Evolutionary conservation across 2,797 vertebrate genomes (phyloP).

Genomic region (Furcifer pardalis): DNA sequence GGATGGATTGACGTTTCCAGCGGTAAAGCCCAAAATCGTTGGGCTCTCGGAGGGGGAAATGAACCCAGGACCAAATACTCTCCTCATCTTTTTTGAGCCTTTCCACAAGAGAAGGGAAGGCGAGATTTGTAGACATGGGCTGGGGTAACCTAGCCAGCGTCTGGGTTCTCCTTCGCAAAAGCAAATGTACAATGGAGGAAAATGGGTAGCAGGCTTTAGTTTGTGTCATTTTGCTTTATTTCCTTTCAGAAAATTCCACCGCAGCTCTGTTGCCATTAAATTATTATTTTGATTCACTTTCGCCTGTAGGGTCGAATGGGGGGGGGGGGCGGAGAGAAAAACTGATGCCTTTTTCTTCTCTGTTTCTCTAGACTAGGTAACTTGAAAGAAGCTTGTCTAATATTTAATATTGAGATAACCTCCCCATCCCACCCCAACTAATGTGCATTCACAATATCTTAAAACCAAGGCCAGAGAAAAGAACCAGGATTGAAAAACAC

Average conservation of each 20-base stretch:
- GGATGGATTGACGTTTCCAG: no score
- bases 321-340: background rate
- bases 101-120: slow-evolving; percentile 26
- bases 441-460: slow-evolving; percentile 77
- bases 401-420: slow-evolving; percentile 69
- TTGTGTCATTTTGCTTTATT: slow-evolving; percentile 14
- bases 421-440: slow-evolving; percentile 48
- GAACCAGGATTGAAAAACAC: slow-evolving; percentile 70
- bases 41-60: no score
- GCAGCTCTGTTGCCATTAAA: slow-evolving; percentile 18
- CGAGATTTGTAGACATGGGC: background rate
- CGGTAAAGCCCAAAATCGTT: background rate
- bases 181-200: slow-evolving; percentile 39
- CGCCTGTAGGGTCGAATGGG: slow-evolving; percentile 54
- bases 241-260: slow-evolving; percentile 48
- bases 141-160: slow-evolving; percentile 28
- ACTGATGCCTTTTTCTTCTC: background rate
- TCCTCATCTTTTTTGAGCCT: no score
- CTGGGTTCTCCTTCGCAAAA: slow-evolving; percentile 35
- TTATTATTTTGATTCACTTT: slow-evolving; percentile 29
- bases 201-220: slow-evolving; percentile 5
- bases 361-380: slow-evolving; percentile 72
- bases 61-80: no score
- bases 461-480: slow-evolving; percentile 50
- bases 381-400: slow-evolving; percentile 71